Conservation (phyloP, 2,888 invertebrate genomes). For the Caenorhabditis japonica region DNA sequence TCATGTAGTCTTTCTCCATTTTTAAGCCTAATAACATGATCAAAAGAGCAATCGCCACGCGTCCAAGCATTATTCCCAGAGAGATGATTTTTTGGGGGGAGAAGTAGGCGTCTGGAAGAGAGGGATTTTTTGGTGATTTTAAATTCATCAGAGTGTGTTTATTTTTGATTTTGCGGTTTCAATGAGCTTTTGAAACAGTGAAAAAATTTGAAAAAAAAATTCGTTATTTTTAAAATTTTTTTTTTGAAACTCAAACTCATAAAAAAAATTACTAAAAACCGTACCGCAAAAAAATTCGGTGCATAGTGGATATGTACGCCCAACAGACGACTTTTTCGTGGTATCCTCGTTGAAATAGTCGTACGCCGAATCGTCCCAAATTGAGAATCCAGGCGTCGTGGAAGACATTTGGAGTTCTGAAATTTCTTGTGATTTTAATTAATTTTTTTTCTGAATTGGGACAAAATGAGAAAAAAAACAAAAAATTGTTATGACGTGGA, state of each 20-base stretch:
- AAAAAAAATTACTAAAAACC: not conserved
- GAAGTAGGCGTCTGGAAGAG: slow-evolving; percentile 54
- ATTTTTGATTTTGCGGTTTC: too few species aligned
- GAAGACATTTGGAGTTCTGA: slow-evolving; percentile 13
- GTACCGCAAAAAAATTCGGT: slow-evolving; percentile 44
- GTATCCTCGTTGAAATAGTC: not conserved
- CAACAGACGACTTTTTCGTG: slow-evolving; percentile 27
- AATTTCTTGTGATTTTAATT: too few species aligned
- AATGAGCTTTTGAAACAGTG: too few species aligned
- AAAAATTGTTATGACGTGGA: too few species aligned
- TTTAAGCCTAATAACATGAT: slow-evolving; percentile 56
- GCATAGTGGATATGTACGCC: slow-evolving; percentile 38
- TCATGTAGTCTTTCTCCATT: slow-evolving; percentile 62
- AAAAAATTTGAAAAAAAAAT: too few species aligned
- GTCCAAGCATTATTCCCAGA: slow-evolving; percentile 36
- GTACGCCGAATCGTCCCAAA: slow-evolving; percentile 8
- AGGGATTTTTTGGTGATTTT: not conserved
- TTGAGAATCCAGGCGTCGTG: slow-evolving; percentile 34
- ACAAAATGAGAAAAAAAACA: too few species aligned
- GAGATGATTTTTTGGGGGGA: slow-evolving; percentile 40
- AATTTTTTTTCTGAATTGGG: too few species aligned
- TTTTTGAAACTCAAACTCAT: not conserved
- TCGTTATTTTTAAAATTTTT: too few species aligned
- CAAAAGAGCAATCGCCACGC: slow-evolving; percentile 49
- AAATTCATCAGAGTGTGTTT: too few species aligned